These are phyloP conservation scores for Calidris pygmaea DNA, from an alignment of 2,113 vertebrate species.

Conservation along the genomic window DNA sequence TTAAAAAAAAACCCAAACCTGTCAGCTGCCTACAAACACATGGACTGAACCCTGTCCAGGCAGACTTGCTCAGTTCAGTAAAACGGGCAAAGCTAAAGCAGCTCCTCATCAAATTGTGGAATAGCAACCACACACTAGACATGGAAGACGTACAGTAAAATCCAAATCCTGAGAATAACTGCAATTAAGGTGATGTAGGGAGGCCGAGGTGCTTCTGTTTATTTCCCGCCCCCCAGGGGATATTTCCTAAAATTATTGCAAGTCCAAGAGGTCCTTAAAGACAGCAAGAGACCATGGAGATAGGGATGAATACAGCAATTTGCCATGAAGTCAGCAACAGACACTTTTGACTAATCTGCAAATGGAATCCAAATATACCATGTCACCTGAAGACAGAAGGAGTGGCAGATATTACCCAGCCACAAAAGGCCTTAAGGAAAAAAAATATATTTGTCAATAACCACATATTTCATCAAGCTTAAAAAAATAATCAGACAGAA, in stretches of 20 bases:
- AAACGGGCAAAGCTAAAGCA: not conserved
- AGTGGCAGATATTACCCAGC: not conserved
- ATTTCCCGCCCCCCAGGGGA: accelerated
- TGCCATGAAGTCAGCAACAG: not conserved
- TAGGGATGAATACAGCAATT: not conserved
- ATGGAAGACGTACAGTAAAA: not conserved
- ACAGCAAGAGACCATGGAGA: not conserved
- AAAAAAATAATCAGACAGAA: not conserved
- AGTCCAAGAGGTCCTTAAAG: not conserved
- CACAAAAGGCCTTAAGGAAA: not conserved
- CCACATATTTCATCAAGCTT: not conserved
- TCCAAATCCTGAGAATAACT: not conserved
- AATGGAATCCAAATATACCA: not conserved
- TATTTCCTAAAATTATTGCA: not conserved
- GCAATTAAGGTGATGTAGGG: not conserved
- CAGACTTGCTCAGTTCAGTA: not conserved
- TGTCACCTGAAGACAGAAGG: not conserved
- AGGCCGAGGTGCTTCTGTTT: not conserved
- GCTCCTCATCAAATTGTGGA: not conserved
- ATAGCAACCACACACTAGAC: not conserved
- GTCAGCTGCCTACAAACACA: not conserved
- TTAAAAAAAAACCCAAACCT: not conserved
- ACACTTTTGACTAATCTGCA: not conserved
- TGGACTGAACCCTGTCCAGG: not conserved
- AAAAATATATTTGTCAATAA: not conserved